phyloP scores from a whole-genome alignment of 1,140 invertebrate genomes.

The Chionoecetes opilio region DNA sequence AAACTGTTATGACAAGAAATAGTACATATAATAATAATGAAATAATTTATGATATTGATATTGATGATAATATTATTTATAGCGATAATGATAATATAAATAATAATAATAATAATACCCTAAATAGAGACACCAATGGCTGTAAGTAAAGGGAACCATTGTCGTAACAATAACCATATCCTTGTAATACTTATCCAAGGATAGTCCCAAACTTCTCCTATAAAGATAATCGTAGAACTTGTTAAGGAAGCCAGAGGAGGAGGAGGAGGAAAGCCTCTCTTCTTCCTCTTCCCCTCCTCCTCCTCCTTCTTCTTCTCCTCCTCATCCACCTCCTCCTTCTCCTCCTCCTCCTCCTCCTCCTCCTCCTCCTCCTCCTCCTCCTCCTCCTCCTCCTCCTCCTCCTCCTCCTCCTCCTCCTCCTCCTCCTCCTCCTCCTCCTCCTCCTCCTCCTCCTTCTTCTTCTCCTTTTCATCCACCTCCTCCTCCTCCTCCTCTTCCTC shows the following conservation, averaged over 20 bases:
- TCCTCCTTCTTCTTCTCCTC: background rate
- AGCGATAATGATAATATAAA: background rate
- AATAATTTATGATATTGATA: constrained; percentile 16
- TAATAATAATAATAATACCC: background rate
- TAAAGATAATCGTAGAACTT: constrained; percentile 1
- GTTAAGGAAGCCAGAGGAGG: background rate
- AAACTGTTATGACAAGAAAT: background rate
- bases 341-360: background rate
- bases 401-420: background rate
- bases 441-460: too few relatives aligned
- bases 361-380: background rate
- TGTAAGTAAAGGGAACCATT: too few relatives aligned
- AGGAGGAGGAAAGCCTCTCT: background rate
- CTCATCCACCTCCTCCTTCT: background rate
- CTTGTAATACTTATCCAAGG: background rate
- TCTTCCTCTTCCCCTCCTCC: background rate
- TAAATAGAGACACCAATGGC: background rate
- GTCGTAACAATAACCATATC: background rate
- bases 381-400: background rate
- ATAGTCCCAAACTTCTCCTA: background rate
- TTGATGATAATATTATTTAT: constrained; percentile 34
- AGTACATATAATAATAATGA: constrained; percentile 36
- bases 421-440: background rate
- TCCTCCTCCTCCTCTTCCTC: too few relatives aligned
- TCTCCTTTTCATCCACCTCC: too few relatives aligned